Evolutionary conservation across 35 echinoderm and acorn worm genomes (phyloP).

Genomic region (Heliocidaris tuberculata): DNA sequence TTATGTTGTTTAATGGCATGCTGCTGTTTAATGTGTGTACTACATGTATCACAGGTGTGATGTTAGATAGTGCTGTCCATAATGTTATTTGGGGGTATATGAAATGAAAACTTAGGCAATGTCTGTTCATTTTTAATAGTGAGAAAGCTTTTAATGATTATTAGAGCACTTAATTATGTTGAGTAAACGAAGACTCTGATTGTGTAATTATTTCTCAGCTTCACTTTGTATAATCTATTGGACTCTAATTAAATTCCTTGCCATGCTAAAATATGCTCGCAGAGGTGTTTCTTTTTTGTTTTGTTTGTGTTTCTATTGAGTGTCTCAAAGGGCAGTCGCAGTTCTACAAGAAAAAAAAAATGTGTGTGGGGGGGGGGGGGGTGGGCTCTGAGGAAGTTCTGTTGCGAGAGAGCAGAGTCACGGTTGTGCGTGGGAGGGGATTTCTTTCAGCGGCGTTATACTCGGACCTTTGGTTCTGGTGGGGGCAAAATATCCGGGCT

Average conservation of each 20-base stretch:
- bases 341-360: not conserved
- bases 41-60: not conserved
- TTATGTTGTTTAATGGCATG: not conserved
- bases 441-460: no score
- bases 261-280: conserved; percentile 18
- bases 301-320: not conserved
- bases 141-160: not conserved
- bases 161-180: not conserved
- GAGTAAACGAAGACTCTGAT: not conserved
- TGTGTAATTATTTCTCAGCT: conserved; percentile 33
- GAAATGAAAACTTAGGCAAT: not conserved
- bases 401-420: no score
- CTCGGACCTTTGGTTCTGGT: no score
- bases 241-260: conserved; percentile 51
- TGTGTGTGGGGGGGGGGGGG: no score
- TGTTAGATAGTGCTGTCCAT: not conserved
- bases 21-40: not conserved
- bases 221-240: conserved; percentile 42
- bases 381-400: no score
- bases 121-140: not conserved
- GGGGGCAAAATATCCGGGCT: no score
- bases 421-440: no score
- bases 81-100: no score
- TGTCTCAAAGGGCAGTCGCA: not conserved
- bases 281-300: not conserved